Evolutionary conservation across 2,797 vertebrate genomes (phyloP).

Genomic region (Onychomys arenicola): DNA sequence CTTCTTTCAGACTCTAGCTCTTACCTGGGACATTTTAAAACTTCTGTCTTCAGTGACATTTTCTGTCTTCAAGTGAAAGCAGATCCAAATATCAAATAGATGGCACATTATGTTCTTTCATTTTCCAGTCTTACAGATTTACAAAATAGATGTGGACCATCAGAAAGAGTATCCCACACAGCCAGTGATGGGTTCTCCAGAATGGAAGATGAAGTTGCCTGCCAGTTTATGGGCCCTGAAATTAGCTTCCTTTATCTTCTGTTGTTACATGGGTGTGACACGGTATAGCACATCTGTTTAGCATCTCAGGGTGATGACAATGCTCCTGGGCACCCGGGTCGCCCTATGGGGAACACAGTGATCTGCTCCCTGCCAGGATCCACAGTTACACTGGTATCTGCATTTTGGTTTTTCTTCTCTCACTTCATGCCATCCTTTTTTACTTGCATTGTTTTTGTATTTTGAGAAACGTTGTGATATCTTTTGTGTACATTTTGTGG

Average conservation of each 20-base stretch:
- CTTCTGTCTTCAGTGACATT: conserved; percentile 1
- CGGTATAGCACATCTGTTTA: not conserved
- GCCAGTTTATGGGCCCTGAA: not conserved
- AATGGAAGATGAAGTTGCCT: not conserved
- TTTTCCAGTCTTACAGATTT: not conserved
- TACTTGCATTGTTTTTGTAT: conserved; percentile 36
- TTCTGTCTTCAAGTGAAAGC: not conserved
- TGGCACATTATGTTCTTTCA: not conserved
- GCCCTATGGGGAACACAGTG: not conserved
- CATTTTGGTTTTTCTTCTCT: not conserved
- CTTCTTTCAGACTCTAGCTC: not conserved
- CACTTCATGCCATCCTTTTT: not conserved
- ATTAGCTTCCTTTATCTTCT: not conserved
- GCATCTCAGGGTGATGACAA: not conserved
- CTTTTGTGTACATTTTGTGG: conserved; percentile 29
- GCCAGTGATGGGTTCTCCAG: fast-evolving
- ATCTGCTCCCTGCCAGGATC: not conserved
- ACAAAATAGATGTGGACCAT: not conserved
- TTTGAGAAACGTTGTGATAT: conserved; percentile 27
- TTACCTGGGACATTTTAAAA: not conserved
- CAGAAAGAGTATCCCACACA: not conserved
- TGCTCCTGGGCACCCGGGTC: not conserved
- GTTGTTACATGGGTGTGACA: not conserved
- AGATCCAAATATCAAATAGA: conserved; percentile 19
- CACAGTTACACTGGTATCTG: not conserved